Evolutionary conservation across 92 coral and sea anemone species (phyloP).

Genomic region (Hydrozoanthus gracilis): DNA sequence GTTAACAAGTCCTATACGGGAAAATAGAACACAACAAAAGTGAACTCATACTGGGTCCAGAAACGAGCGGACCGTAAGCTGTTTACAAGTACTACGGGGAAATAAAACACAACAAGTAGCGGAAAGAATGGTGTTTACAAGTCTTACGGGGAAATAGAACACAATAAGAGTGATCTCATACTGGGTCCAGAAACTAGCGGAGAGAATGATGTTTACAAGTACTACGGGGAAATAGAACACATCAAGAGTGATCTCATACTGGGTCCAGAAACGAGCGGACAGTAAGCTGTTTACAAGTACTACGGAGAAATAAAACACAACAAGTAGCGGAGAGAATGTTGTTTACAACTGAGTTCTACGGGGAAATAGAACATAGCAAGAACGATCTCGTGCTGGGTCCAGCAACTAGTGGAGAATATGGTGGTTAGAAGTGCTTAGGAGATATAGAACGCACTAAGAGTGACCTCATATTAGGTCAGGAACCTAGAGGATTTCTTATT

Average conservation of each 20-base stretch:
- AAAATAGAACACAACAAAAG: background rate
- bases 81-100: background rate
- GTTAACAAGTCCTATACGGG: constrained; percentile 74
- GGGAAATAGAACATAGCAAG: too few relatives aligned
- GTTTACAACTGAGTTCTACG: too few relatives aligned
- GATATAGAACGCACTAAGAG: background rate
- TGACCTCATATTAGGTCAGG: background rate
- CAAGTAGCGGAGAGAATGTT: constrained; percentile 54
- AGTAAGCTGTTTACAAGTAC: constrained; percentile 79
- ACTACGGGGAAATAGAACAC: too few relatives aligned
- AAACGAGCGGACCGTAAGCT: constrained; percentile 53
- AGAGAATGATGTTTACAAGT: constrained; percentile 40
- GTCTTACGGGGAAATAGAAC: constrained; percentile 52
- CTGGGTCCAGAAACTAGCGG: constrained; percentile 5
- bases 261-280: constrained; percentile 63
- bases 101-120: constrained; percentile 53
- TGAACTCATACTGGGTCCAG: background rate
- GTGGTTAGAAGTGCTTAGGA: constrained; percentile 71
- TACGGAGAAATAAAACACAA: background rate
- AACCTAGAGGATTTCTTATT: constrained; percentile 50
- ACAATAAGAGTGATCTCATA: background rate
- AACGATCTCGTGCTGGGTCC: background rate
- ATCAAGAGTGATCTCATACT: background rate
- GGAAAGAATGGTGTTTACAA: constrained; percentile 75
- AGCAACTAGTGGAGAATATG: constrained; percentile 73